A percentile compares a stretch with the other conserved stretches of the same genome.
These are phyloP conservation scores for Chouioia cunea DNA, from an alignment of 2,888 invertebrate species.

Conservation along the genomic window DNA sequence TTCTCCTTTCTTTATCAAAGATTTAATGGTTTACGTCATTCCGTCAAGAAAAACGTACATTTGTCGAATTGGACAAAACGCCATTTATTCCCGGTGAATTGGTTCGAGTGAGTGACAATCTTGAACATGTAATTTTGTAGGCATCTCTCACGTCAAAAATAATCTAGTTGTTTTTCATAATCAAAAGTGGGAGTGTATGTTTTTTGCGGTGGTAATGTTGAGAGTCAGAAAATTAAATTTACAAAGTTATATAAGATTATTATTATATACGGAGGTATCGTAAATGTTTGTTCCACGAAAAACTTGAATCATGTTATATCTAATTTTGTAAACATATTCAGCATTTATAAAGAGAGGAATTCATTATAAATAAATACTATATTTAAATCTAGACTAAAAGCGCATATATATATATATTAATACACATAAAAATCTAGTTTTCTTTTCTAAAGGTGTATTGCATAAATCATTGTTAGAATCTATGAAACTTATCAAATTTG, in stretches of 20 bases:
- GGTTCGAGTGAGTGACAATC: constrained; percentile 40
- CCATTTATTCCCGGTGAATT: constrained; percentile 29
- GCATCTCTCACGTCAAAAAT: constrained; percentile 5
- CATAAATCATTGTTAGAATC: constrained; percentile 38
- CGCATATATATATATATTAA: constrained; percentile 22
- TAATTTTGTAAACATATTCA: constrained; percentile 41
- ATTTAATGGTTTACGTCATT: constrained; percentile 31
- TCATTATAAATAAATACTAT: constrained; percentile 35
- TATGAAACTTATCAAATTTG: constrained; percentile 26
- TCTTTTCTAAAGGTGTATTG: constrained; percentile 34
- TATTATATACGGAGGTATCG: constrained; percentile 12
- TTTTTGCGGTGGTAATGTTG: constrained; percentile 25
- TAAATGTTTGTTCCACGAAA: constrained; percentile 36
- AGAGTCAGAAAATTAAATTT: constrained; percentile 29
- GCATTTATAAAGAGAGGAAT: constrained; percentile 28
- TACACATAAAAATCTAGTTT: constrained; percentile 31
- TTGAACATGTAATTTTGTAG: constrained; percentile 35
- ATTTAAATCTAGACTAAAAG: constrained; percentile 39
- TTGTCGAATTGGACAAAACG: constrained; percentile 20
- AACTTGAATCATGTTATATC: constrained; percentile 22
- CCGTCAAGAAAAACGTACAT: constrained; percentile 28
- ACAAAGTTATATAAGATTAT: constrained; percentile 20
- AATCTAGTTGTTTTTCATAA: constrained; percentile 24
- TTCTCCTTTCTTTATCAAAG: constrained; percentile 26
- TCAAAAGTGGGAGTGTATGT: constrained; percentile 10